Conservation (phyloP, 2,113 vertebrate species). For the Hassar affinis region DNA sequence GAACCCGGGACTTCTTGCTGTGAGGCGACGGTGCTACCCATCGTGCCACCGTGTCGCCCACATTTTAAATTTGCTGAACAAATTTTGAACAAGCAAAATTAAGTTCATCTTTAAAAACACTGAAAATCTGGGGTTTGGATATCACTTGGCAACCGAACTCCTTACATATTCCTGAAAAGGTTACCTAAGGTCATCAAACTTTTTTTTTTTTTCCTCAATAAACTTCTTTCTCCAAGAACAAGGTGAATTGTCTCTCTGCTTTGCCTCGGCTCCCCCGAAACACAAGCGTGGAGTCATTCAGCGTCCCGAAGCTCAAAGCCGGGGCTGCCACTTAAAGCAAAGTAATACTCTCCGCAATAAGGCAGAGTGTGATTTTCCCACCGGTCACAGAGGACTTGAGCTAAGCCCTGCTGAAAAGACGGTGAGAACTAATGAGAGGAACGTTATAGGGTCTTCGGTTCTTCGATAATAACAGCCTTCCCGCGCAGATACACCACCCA, state of each 20-base stretch:
- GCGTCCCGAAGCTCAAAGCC: neutral
- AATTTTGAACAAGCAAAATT: too few relatives aligned
- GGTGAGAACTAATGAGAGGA: constrained; percentile 25
- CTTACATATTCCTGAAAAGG: neutral
- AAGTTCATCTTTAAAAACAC: too few relatives aligned
- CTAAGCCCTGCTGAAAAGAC: constrained; percentile 22
- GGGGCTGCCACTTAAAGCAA: constrained; percentile 2
- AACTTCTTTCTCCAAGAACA: neutral
- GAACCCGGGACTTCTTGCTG: too few relatives aligned
- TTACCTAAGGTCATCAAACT: neutral
- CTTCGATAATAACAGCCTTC: constrained; percentile 26
- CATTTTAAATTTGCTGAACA: too few relatives aligned
- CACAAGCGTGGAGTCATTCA: neutral
- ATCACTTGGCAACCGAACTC: too few relatives aligned
- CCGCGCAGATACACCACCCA: neutral
- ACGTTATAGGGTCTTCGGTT: constrained; percentile 9
- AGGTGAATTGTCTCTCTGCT: neutral
- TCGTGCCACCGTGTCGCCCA: too few relatives aligned
- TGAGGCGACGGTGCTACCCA: too few relatives aligned
- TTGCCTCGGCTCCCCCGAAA: neutral
- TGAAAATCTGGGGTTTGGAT: too few relatives aligned
- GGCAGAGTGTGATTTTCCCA: constrained; percentile 22
- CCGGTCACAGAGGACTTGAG: constrained; percentile 17
- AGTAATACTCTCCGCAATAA: constrained; percentile 23
- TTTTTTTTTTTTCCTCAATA: neutral